Evolutionary conservation across 1,140 invertebrate genomes (phyloP), one percentile per base, ranked within the genome.

Genomic region (Olivierus martensii): DNA sequence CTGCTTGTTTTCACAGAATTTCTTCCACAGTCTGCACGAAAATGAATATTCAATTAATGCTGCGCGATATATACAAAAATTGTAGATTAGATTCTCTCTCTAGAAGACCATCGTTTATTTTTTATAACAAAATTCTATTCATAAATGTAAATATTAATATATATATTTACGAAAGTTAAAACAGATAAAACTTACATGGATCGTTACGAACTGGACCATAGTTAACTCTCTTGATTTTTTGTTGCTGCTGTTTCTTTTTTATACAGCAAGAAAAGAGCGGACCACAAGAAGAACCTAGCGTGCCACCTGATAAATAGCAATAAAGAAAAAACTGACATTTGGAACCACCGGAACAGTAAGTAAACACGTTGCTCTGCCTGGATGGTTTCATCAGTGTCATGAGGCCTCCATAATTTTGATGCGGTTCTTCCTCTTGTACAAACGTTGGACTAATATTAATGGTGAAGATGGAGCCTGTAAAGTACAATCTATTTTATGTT

Each of bases 301-400:
- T 75, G 53, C 88, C 88, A 56, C 86, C 85, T 41, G 82, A 79
- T 74, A 93, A 79, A 87, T 87, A 92, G 72, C 87, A 91, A 66
- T 83, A 80, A 61, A 92, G 75, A 75, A 91, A 90, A 74, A 91
- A 91, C 73, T 92, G 86, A 69, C 88, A 93, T 64, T 76, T 72
- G 48, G 72, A 79, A 38, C 50, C 51, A 2, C 49, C 46, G 2
- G 49, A 46, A 28, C 55, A 57, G 2, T 57, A 34, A 2, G 49
- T 41, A 44, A 50, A 55, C 4, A 28, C 28, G 28, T 28, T 28
- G 28, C 28, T 28, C 9, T 28, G 28, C 28, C 28, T 28, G 28
- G 28, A 28, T 28, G 28, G 28, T 9, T 28, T 28, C 28, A 28
- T 28, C 4, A 28, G 9, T 28, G 28, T 28, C 28, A 28, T 28